Conservation (phyloP, 92 coral and sea anemone genomes). For the Nematostella vectensis region DNA sequence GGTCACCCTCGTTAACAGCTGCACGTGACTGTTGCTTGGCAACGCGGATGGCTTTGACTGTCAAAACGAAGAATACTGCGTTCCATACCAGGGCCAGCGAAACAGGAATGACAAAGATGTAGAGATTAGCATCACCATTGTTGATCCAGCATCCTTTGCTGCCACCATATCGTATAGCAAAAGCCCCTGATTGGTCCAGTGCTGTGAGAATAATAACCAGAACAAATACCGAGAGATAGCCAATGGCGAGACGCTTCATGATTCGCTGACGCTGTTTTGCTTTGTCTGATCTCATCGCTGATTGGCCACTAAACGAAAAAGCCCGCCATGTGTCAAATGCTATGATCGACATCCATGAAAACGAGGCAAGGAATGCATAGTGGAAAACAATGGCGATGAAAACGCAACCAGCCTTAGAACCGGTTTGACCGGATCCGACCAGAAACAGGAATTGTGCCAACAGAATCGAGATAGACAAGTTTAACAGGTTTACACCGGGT, state of each 20-base stretch:
- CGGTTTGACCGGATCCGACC: conserved; percentile 12
- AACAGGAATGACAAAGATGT: conserved; percentile 36
- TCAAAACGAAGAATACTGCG: conserved; percentile 39
- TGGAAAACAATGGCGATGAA: conserved; percentile 45
- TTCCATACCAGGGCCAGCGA: conserved; percentile 26
- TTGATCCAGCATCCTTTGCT: conserved; percentile 50
- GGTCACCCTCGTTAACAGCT: conserved; percentile 6
- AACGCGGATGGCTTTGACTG: conserved; percentile 24
- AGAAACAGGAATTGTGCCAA: conserved; percentile 20
- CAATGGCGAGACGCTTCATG: conserved; percentile 6
- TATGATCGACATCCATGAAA: conserved; percentile 58
- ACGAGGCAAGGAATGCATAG: conserved; percentile 39
- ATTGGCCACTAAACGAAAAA: conserved; percentile 20
- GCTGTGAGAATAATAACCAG: conserved; percentile 39
- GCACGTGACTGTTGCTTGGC: conserved; percentile 18
- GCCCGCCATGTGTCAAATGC: conserved; percentile 60
- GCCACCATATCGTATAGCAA: conserved; percentile 43
- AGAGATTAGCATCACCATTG: conserved; percentile 23
- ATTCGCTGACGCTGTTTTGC: conserved; percentile 5
- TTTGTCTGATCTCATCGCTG: conserved; percentile 5
- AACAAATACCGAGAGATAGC: conserved; percentile 48
- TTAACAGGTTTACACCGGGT: conserved; percentile 44
- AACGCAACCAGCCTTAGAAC: conserved; percentile 18
- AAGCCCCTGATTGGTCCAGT: conserved; percentile 42
- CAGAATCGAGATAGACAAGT: conserved; percentile 25